phyloP scores from a whole-genome alignment of 2,888 invertebrate genomes.

The Elysia crispata region DNA sequence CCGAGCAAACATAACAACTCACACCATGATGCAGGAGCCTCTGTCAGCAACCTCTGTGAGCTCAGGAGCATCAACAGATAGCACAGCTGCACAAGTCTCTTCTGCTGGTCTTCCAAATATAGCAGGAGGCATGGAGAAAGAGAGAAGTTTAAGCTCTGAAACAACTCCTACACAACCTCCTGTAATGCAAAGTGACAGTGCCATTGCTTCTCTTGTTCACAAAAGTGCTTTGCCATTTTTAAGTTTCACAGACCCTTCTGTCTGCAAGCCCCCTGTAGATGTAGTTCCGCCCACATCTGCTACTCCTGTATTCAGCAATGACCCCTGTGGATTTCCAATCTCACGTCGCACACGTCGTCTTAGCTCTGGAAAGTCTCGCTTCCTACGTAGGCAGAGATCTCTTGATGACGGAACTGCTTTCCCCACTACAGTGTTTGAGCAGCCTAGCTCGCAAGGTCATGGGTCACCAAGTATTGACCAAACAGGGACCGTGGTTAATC shows the following conservation, averaged over 20 bases:
- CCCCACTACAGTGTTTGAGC: conserved; percentile 32
- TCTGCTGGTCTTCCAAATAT: not conserved
- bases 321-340: conserved; percentile 5
- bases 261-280: not conserved
- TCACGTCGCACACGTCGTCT: conserved; percentile 34
- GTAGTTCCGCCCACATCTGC: not conserved
- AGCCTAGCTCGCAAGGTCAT: not conserved
- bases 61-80: not conserved
- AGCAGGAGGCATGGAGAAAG: conserved; percentile 18
- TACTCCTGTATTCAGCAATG: conserved; percentile 20
- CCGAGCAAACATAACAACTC: not conserved
- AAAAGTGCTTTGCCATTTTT: conserved; percentile 41
- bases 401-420: conserved; percentile 46
- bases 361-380: conserved; percentile 46
- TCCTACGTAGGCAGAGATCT: conserved; percentile 41
- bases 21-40: not conserved
- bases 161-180: not conserved
- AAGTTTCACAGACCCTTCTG: conserved; percentile 10
- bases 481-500: not conserved
- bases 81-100: no score
- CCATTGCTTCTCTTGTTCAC: conserved; percentile 38
- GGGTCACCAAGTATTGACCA: no score
- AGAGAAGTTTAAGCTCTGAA: conserved; percentile 44
- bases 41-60: not conserved
- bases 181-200: conserved; percentile 9